phyloP scores from a whole-genome alignment of 2,888 invertebrate species.

The Callimorpha dominula region DNA sequence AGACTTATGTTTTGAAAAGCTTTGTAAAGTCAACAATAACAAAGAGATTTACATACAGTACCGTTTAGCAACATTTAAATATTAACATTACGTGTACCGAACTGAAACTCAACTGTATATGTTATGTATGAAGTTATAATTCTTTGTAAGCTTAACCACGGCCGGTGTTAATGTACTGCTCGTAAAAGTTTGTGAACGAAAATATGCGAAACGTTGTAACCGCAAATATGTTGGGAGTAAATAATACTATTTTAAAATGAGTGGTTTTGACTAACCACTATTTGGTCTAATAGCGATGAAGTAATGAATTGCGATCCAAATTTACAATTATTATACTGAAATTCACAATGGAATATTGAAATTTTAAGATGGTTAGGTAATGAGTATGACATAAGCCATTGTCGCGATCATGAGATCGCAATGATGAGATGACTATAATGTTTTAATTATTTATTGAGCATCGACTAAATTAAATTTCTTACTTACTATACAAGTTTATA shows the following conservation, averaged over 20 bases:
- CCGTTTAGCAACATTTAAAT: constrained; percentile 16
- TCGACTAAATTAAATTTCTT: no score
- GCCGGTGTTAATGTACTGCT: constrained; percentile 15
- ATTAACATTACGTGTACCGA: constrained; percentile 3
- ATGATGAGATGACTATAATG: no score
- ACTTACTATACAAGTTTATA: no score
- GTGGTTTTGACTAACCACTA: background rate
- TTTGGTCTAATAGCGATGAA: background rate
- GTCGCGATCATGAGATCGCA: no score
- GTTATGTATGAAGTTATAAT: constrained; percentile 4
- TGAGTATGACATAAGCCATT: no score
- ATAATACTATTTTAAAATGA: constrained; percentile 9
- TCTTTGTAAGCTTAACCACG: constrained; percentile 14
- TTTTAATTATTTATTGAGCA: no score
- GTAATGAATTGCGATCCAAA: background rate
- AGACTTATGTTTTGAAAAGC: background rate
- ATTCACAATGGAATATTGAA: no score
- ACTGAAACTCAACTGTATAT: constrained; percentile 6
- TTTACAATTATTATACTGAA: no score
- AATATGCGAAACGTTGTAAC: constrained; percentile 13
- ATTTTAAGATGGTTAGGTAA: no score
- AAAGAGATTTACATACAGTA: constrained; percentile 11
- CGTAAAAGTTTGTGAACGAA: constrained; percentile 9
- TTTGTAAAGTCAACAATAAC: constrained; percentile 12
- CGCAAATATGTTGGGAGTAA: constrained; percentile 7